Evolutionary conservation across 2,888 invertebrate species (phyloP).

Genomic region (Druceiella hillmani): DNA sequence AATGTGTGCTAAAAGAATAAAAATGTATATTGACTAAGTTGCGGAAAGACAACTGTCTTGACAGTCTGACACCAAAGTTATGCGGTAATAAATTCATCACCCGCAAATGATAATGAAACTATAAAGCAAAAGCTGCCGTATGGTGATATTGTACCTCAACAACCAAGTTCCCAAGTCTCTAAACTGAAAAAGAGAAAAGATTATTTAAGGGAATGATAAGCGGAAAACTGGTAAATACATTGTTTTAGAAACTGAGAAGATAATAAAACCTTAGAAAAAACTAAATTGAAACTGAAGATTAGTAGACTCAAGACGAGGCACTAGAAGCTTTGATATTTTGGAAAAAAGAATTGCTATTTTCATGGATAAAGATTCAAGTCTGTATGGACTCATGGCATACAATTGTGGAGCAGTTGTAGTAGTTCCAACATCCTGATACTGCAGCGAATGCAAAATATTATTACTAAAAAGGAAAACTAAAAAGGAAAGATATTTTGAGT

Average conservation of each 20-base stretch:
- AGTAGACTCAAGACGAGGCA: constrained; percentile 10
- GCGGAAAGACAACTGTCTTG: too few relatives aligned
- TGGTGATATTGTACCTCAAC: constrained; percentile 16
- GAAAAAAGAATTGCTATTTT: constrained; percentile 7
- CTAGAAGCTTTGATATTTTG: constrained; percentile 9
- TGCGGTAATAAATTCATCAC: constrained; percentile 9
- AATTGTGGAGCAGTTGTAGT: too few relatives aligned
- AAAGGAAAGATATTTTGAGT: too few relatives aligned
- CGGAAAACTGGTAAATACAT: constrained; percentile 13
- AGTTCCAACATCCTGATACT: too few relatives aligned
- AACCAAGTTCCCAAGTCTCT: constrained; percentile 12
- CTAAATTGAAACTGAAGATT: constrained; percentile 11
- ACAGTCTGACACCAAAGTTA: too few relatives aligned
- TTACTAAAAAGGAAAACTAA: too few relatives aligned
- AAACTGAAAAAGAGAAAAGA: constrained; percentile 12
- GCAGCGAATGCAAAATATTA: too few relatives aligned
- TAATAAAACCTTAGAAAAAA: constrained; percentile 14
- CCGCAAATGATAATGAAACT: constrained; percentile 12
- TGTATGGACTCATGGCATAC: too few relatives aligned
- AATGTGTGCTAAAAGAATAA: too few relatives aligned
- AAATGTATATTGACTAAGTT: too few relatives aligned
- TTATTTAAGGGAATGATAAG: constrained; percentile 13
- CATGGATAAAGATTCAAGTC: constrained; percentile 12
- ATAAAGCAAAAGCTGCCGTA: constrained; percentile 15
- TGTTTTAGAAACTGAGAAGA: constrained; percentile 11